Conservation (phyloP, 2,113 vertebrate genomes). For the Chaenocephalus aceratus region DNA sequence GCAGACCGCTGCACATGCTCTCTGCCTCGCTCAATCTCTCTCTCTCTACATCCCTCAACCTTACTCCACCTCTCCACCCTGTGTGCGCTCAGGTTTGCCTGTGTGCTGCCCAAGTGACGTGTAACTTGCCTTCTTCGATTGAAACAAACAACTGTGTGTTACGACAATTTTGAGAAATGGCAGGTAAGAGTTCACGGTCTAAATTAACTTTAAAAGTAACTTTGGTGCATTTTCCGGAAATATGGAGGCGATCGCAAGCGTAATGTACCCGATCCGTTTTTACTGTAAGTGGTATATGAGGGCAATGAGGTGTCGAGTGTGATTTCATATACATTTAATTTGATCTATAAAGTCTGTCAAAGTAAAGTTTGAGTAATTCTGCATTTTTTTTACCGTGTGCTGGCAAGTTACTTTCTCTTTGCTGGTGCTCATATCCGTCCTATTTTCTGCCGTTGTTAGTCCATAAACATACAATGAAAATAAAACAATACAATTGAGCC, state of each 20-base stretch:
- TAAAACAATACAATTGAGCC: too few species aligned
- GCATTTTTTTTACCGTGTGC: background rate
- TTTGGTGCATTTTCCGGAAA: background rate
- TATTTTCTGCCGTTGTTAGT: background rate
- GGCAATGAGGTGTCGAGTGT: background rate
- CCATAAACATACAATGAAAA: background rate
- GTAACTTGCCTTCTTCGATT: background rate
- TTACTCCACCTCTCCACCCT: too few species aligned
- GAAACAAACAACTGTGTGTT: background rate
- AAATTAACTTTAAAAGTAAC: background rate
- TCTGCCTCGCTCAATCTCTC: too few species aligned
- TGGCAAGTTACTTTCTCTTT: background rate
- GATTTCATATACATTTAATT: background rate
- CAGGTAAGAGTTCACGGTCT: conserved; percentile 21
- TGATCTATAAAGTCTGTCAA: background rate
- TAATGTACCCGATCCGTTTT: background rate
- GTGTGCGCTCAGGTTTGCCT: too few species aligned
- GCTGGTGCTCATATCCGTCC: background rate
- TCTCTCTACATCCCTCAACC: too few species aligned
- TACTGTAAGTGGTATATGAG: background rate
- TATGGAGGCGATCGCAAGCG: background rate
- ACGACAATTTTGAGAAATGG: conserved; percentile 23
- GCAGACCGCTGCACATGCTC: too few species aligned
- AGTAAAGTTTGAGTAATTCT: background rate
- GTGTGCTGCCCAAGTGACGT: too few species aligned